phyloP scores from a whole-genome alignment of 2,113 vertebrate genomes.

The Nasalis larvatus region DNA sequence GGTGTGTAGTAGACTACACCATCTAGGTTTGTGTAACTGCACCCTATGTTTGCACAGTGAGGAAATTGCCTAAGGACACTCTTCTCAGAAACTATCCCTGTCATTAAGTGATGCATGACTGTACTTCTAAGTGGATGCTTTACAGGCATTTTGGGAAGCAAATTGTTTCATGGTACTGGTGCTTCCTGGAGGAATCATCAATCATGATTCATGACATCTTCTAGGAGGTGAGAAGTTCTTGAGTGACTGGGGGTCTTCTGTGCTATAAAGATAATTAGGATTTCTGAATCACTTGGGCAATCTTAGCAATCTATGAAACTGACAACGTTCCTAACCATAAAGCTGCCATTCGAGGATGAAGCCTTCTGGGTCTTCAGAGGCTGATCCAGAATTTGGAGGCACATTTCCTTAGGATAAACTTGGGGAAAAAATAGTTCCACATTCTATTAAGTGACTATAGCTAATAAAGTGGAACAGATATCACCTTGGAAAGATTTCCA shows the following conservation, averaged over 20 bases:
- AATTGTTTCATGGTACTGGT: not conserved
- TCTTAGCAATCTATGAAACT: not conserved
- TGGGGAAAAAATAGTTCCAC: not conserved
- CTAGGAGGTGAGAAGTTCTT: not conserved
- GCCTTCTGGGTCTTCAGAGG: not conserved
- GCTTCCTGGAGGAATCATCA: not conserved
- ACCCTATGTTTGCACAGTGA: not conserved
- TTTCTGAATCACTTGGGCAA: not conserved
- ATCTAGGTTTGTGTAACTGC: not conserved
- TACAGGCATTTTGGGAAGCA: not conserved
- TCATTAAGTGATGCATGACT: not conserved
- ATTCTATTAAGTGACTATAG: not conserved
- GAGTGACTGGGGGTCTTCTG: not conserved
- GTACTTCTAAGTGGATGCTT: not conserved
- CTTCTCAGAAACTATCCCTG: not conserved
- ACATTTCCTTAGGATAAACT: not conserved
- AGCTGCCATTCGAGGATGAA: not conserved
- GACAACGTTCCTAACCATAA: not conserved
- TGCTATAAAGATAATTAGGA: not conserved
- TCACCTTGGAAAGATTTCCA: not conserved
- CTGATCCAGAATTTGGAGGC: not conserved
- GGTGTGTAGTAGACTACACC: not conserved
- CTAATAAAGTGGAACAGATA: not conserved
- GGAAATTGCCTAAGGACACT: not conserved
- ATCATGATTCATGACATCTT: not conserved